phyloP scores from a whole-genome alignment of 2,797 vertebrate genomes.

The Karalla daura region DNA sequence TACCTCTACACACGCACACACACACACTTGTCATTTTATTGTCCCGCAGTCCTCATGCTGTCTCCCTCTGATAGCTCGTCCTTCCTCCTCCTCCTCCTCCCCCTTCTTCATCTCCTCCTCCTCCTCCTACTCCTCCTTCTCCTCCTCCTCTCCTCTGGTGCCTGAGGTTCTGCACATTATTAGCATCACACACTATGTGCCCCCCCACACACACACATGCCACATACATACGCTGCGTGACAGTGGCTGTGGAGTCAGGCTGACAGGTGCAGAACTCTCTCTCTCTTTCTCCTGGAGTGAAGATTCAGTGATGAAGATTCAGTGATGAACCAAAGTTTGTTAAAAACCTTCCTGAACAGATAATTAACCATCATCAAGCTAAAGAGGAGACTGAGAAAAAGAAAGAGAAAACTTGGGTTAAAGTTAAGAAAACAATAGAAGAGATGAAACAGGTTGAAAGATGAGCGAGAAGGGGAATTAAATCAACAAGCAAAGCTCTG shows the following conservation, averaged over 20 bases:
- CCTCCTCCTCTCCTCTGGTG: constrained; percentile 11
- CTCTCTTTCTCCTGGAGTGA: neutral
- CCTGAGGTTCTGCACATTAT: constrained; percentile 20
- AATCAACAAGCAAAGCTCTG: too few species aligned
- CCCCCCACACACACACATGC: neutral
- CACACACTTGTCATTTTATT: constrained; percentile 24
- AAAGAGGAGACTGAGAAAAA: too few species aligned
- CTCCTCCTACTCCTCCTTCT: constrained; percentile 37
- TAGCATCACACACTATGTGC: neutral
- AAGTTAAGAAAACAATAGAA: too few species aligned
- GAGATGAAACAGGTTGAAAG: too few species aligned
- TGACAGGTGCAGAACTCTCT: constrained; percentile 41
- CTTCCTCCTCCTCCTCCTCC: constrained; percentile 20
- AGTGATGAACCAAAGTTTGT: too few species aligned
- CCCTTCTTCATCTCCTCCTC: too few species aligned
- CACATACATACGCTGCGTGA: neutral
- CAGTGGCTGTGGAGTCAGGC: constrained; percentile 6
- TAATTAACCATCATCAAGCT: too few species aligned
- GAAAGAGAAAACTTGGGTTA: too few species aligned
- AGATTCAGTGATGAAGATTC: neutral
- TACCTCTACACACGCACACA: constrained; percentile 33
- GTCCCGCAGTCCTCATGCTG: constrained; percentile 31
- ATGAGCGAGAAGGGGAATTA: too few species aligned
- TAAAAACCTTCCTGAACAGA: too few species aligned
- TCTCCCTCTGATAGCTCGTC: constrained; percentile 23